A percentile compares a stretch with the other conserved stretches of the same genome.
Conservation (phyloP, 1,140 invertebrate genomes). For the Notospermus geniculatus region DNA sequence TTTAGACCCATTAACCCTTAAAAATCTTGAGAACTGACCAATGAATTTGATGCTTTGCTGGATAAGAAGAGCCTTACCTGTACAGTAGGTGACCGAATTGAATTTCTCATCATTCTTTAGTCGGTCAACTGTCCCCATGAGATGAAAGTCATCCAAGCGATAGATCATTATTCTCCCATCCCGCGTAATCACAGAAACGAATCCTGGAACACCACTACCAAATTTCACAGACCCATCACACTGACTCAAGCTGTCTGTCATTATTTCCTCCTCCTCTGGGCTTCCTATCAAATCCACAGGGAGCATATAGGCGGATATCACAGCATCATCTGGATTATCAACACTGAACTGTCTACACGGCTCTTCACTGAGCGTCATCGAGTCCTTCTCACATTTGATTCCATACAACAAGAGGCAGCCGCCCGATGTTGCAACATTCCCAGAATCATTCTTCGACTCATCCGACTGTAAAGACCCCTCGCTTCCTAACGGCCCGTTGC, state of each 20-base stretch:
- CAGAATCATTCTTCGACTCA: neutral
- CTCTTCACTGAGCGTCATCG: constrained; percentile 43
- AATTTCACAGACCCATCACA: constrained; percentile 19
- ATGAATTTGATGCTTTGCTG: neutral
- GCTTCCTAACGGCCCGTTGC: no score
- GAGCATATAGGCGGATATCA: constrained; percentile 35
- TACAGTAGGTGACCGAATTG: constrained; percentile 51
- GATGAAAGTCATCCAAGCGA: constrained; percentile 40
- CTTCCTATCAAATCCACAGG: constrained; percentile 40
- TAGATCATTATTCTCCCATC: constrained; percentile 45
- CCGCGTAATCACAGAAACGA: constrained; percentile 42
- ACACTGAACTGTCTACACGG: constrained; percentile 33
- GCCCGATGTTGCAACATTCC: constrained; percentile 8
- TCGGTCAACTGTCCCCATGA: constrained; percentile 40
- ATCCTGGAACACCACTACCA: constrained; percentile 33
- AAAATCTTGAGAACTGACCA: no score
- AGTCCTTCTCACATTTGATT: constrained; percentile 34
- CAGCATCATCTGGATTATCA: constrained; percentile 25
- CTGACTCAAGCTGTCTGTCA: constrained; percentile 21
- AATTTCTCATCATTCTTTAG: constrained; percentile 40
- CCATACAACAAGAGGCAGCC: constrained; percentile 55
- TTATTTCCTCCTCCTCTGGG: constrained; percentile 33
- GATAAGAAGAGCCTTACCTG: constrained; percentile 37
- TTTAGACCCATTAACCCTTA: no score
- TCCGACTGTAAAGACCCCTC: no score